phyloP scores from a whole-genome alignment of 2,113 vertebrate species.

The Sigmodon hispidus region DNA sequence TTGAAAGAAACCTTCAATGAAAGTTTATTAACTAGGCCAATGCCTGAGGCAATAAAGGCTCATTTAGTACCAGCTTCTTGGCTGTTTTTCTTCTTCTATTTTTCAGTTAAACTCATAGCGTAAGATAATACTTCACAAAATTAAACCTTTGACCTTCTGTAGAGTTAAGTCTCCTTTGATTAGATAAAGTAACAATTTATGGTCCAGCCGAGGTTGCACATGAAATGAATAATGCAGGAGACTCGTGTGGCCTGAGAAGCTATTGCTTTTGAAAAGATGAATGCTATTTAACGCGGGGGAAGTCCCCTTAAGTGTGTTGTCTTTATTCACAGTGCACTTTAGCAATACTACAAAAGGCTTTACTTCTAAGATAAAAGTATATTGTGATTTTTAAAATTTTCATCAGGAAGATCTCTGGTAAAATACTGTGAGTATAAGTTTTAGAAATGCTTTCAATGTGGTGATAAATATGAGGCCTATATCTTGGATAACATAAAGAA shows the following conservation, averaged over 20 bases:
- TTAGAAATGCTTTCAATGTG: constrained; percentile 61
- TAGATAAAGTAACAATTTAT: constrained; percentile 93
- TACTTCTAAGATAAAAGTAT: constrained; percentile 73
- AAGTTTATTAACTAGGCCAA: constrained; percentile 92
- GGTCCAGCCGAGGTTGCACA: constrained; percentile 89
- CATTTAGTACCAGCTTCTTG: constrained; percentile 92
- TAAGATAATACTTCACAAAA: constrained; percentile 93
- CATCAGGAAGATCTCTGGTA: constrained; percentile 49
- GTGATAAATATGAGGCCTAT: background rate
- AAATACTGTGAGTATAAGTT: constrained; percentile 57
- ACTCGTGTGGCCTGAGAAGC: constrained; percentile 84
- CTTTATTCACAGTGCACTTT: constrained; percentile 81
- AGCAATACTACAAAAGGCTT: constrained; percentile 81
- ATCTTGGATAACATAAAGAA: constrained; percentile 52
- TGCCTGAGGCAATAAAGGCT: constrained; percentile 91
- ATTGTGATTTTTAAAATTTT: constrained; percentile 77
- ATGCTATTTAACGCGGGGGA: constrained; percentile 83
- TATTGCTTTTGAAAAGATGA: constrained; percentile 89
- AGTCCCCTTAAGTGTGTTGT: constrained; percentile 83
- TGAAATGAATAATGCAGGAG: constrained; percentile 91
- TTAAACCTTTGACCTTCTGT: constrained; percentile 92
- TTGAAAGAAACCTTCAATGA: constrained; percentile 94
- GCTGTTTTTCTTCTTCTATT: constrained; percentile 92
- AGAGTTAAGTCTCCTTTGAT: constrained; percentile 92
- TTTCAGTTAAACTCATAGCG: constrained; percentile 90